phyloP scores from a whole-genome alignment of 2,888 invertebrate genomes.

The Acanthosepion pharaonis region DNA sequence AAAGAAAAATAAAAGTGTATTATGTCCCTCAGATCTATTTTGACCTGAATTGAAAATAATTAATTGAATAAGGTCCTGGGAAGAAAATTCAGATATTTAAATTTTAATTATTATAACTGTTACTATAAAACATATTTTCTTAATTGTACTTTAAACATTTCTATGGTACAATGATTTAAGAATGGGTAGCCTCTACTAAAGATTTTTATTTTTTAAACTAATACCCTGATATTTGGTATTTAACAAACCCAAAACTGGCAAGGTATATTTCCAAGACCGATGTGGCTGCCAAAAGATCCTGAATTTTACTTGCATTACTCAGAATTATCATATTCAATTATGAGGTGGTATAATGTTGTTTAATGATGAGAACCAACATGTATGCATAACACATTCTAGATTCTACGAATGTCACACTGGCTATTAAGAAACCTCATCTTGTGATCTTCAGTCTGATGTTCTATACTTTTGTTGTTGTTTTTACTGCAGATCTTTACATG shows the following conservation, averaged over 20 bases:
- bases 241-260: constrained; percentile 9
- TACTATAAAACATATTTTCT: background rate
- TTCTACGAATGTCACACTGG: background rate
- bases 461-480: background rate
- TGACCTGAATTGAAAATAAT: background rate
- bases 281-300: background rate
- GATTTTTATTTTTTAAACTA: background rate
- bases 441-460: background rate
- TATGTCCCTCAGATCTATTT: background rate
- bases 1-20: background rate
- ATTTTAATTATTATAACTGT: background rate
- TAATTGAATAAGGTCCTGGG: background rate
- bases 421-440: background rate
- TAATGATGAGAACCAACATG: background rate
- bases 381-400: background rate
- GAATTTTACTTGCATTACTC: background rate
- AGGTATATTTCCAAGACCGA: background rate
- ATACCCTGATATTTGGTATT: background rate
- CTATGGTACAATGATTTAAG: background rate
- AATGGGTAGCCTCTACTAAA: background rate
- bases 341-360: background rate
- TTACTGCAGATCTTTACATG: background rate
- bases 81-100: background rate
- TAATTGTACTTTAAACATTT: background rate
- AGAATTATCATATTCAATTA: background rate